These are phyloP conservation scores for Tuberolachnus salignus DNA, from an alignment of 2,888 invertebrate genomes.

Conservation along the genomic window DNA sequence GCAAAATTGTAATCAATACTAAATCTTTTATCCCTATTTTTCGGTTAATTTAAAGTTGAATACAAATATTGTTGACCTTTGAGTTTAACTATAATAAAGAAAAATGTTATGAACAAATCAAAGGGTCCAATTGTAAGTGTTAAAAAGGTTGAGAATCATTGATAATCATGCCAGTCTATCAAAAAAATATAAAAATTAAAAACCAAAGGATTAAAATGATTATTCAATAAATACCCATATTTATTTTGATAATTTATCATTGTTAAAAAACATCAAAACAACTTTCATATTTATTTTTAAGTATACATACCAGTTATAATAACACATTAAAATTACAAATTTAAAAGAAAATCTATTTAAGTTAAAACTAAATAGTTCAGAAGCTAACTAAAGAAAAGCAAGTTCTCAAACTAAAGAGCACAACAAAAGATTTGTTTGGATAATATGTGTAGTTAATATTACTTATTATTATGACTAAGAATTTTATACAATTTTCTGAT, in stretches of 20 bases:
- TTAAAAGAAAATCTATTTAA: not conserved
- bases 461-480: not conserved
- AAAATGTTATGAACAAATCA: no score
- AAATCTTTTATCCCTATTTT: no score
- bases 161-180: no score
- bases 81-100: no score
- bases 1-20: no score
- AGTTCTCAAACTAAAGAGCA: not conserved
- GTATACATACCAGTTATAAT: slow-evolving; percentile 34
- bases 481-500: not conserved
- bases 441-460: slow-evolving; percentile 11
- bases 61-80: no score
- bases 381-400: not conserved
- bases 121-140: no score
- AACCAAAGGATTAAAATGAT: not conserved
- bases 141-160: no score
- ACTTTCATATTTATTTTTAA: slow-evolving; percentile 33
- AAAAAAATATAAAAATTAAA: not conserved
- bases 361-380: not conserved
- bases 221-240: slow-evolving; percentile 29
- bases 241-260: slow-evolving; percentile 27
- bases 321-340: not conserved
- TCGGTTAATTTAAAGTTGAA: no score
- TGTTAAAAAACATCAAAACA: slow-evolving; percentile 38
- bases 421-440: not conserved